Evolutionary conservation across 2,888 invertebrate genomes (phyloP).

Genomic region (Nemotelus nigrinus): DNA sequence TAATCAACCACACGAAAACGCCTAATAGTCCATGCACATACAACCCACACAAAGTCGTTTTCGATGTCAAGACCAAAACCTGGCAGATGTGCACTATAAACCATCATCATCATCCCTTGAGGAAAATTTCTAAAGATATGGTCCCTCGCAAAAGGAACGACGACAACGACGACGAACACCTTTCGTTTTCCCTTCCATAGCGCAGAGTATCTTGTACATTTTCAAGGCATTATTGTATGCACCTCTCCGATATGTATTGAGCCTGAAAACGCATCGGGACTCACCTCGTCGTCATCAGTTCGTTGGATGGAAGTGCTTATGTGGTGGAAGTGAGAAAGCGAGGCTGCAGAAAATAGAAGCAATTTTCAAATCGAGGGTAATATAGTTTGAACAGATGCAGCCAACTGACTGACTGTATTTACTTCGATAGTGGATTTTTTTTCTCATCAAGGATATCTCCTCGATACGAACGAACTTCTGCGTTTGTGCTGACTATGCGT

Average conservation of each 20-base stretch:
- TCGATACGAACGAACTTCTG: too few relatives aligned
- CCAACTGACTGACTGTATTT: conserved; percentile 2
- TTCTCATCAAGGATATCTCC: too few relatives aligned
- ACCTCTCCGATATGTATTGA: conserved; percentile 1
- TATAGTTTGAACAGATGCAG: conserved; percentile 35
- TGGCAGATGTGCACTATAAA: conserved; percentile 25
- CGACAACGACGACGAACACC: conserved; percentile 29
- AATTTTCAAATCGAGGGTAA: conserved; percentile 16
- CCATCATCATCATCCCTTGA: conserved; percentile 28
- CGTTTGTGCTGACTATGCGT: too few relatives aligned
- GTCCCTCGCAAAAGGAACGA: too few relatives aligned
- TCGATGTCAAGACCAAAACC: conserved; percentile 22
- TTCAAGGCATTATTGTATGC: background rate
- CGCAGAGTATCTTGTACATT: background rate
- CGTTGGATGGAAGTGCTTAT: too few relatives aligned
- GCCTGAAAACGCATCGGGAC: background rate
- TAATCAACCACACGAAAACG: too few relatives aligned
- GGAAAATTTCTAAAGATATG: conserved; percentile 24
- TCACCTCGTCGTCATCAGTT: background rate
- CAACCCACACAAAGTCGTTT: background rate
- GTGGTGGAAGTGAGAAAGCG: background rate
- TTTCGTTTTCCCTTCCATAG: conserved; percentile 29
- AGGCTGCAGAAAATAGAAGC: background rate
- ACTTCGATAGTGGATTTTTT: too few relatives aligned
- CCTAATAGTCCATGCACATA: too few relatives aligned